These are phyloP conservation scores for Ditylenchus dipsaci DNA, from an alignment of 1,140 invertebrate species.

Conservation along the genomic window DNA sequence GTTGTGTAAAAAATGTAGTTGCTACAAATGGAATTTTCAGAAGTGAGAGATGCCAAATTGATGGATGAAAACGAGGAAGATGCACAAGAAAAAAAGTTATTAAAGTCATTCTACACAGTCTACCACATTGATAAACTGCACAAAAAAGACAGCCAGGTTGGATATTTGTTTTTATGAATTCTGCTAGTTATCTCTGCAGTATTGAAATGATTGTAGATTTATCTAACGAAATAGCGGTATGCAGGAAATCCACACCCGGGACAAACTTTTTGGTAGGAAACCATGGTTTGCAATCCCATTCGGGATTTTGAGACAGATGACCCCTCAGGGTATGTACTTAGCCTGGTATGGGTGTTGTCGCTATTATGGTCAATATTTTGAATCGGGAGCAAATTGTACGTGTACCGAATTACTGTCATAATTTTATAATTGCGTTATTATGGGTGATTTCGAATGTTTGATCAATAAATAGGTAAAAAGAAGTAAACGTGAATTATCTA, in stretches of 20 bases:
- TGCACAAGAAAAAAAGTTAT: background rate
- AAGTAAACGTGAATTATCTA: too few relatives aligned
- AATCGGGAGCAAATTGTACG: too few relatives aligned
- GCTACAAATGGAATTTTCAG: too few relatives aligned
- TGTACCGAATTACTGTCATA: too few relatives aligned
- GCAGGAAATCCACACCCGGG: background rate
- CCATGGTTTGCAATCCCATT: background rate
- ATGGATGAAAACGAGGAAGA: background rate
- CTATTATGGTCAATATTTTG: too few relatives aligned
- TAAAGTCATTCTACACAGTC: conserved; percentile 3
- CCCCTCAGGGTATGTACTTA: too few relatives aligned
- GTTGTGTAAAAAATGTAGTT: too few relatives aligned
- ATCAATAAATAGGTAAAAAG: too few relatives aligned
- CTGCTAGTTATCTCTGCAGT: background rate
- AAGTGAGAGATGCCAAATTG: background rate
- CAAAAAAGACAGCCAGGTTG: background rate
- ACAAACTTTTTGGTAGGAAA: background rate
- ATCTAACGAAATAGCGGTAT: too few relatives aligned
- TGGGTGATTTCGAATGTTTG: background rate
- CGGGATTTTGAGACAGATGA: too few relatives aligned
- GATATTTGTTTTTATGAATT: background rate
- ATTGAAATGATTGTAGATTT: too few relatives aligned
- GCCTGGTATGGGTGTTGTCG: too few relatives aligned
- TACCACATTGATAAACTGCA: conserved; percentile 1
- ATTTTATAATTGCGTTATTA: background rate